Base-by-base conservation (phyloP, 53 echinoderm and acorn worm species). In the Glandiceps talaboti region DNA sequence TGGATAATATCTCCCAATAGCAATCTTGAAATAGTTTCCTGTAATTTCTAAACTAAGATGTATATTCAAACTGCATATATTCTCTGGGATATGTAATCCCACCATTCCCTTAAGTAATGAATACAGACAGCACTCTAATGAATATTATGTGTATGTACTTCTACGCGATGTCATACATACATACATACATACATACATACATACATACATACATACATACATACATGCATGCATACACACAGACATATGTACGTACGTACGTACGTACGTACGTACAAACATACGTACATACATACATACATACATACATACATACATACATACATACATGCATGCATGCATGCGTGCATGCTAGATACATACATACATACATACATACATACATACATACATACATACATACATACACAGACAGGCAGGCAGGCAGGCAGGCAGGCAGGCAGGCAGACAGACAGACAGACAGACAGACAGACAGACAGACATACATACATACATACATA, bases 291-390 rank as follows among this genome's bases (percentile, higher is more conserved):
- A 78, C 30, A 78, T 31, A 78, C 32, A 78, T 31, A 78, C 32
- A 78, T 78, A 78, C 32, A 78, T 31, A 78, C 30, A 78, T 31
- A 78, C 32, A 78, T 78, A 78, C 32, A 78, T 31, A 78, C 30
- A 78, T 31, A 78, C 32, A 78, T 78, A 78, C 32, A 78, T 31
- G 29, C 30, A 78, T 31, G 29, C 32, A 78, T 78, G 29, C 32
- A 78, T 1, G 29, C 30, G 29, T 1, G 29, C 32, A 78, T 6
- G 20, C 64, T 20, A 45, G 64, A 45, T 20, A 45, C 64, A 12
- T 6, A 45, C 64, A 45, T 6, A 45, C 64, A 45, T 6, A 45
- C 64, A 45, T 6, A 45, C 64, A 45, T 6, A 45, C 64, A 45
- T 6, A 45, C 64, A 45, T 6, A 45, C 64, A 20, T 20, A 45